A percentile compares a stretch with the other conserved stretches of the same genome.
These are phyloP conservation scores for Ascidia mentula DNA, from an alignment of 23 tunicate genomes.

Conservation along the genomic window DNA sequence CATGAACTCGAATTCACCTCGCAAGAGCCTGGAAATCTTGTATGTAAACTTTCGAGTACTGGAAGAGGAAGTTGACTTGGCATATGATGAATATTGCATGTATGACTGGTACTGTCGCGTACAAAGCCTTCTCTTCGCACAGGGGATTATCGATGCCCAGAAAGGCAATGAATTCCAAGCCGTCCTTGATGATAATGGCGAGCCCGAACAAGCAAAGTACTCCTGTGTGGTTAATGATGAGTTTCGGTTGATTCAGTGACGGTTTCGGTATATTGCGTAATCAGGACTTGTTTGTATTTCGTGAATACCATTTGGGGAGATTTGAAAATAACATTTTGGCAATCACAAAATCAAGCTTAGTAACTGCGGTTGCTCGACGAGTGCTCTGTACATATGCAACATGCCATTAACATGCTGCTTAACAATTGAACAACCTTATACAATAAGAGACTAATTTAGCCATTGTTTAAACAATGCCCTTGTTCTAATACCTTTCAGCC, in stretches of 20 bases:
- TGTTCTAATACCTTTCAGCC: conserved; percentile 57
- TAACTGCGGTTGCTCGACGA: too few relatives aligned
- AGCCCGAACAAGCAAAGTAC: conserved; percentile 67
- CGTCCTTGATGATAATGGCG: conserved; percentile 82
- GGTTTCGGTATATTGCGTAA: too few relatives aligned
- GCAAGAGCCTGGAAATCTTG: conserved; percentile 37
- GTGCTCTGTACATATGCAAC: too few relatives aligned
- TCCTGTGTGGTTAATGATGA: too few relatives aligned
- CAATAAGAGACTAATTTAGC: too few relatives aligned
- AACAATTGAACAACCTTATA: too few relatives aligned
- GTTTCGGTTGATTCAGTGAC: too few relatives aligned
- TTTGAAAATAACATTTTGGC: too few relatives aligned
- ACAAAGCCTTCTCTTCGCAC: conserved; percentile 44
- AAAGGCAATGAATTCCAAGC: conserved; percentile 53
- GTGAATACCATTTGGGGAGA: too few relatives aligned
- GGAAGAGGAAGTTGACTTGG: conserved; percentile 77
- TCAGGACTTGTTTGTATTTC: too few relatives aligned
- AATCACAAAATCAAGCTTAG: too few relatives aligned
- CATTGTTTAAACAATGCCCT: not conserved
- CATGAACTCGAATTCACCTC: conserved; percentile 24
- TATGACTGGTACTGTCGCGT: conserved; percentile 44
- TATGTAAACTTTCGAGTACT: conserved; percentile 59
- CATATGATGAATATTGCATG: conserved; percentile 45
- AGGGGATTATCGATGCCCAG: conserved; percentile 24
- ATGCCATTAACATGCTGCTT: too few relatives aligned